A percentile compares a stretch with the other conserved stretches of the same genome.
Evolutionary conservation across 2,797 vertebrate genomes (phyloP).

Genomic region (Eutrigla gurnardus): DNA sequence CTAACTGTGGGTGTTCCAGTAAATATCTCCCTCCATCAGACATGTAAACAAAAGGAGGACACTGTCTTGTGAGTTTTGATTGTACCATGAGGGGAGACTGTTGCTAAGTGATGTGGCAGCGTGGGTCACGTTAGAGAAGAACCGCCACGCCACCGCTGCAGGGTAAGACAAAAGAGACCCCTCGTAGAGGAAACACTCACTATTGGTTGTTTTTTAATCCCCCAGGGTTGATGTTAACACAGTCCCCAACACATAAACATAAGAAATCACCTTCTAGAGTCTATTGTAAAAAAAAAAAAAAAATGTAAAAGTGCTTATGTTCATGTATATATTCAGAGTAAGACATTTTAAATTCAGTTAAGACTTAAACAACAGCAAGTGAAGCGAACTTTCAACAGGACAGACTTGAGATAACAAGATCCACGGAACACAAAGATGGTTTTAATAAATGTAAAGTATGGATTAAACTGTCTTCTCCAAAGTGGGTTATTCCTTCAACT

Average conservation of each 20-base stretch:
- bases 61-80: constrained; percentile 35
- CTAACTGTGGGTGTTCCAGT: constrained; percentile 58
- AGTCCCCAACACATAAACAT: constrained; percentile 41
- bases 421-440: background rate
- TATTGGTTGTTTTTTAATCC: constrained; percentile 12
- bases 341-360: constrained; percentile 80
- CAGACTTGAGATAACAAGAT: constrained; percentile 17
- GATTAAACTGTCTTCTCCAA: background rate
- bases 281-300: constrained; percentile 49
- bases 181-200: constrained; percentile 36
- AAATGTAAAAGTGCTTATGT: constrained; percentile 78
- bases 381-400: constrained; percentile 43
- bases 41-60: constrained; percentile 73
- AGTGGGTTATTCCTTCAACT: background rate
- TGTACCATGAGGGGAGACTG: constrained; percentile 39
- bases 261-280: constrained; percentile 38
- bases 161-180: constrained; percentile 50
- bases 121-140: constrained; percentile 56
- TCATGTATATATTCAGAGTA: constrained; percentile 68
- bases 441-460: no score
- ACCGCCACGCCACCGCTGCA: constrained; percentile 38
- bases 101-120: constrained; percentile 32
- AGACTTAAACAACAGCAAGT: constrained; percentile 74
- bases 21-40: constrained; percentile 64
- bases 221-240: constrained; percentile 38